Conservation (phyloP, 2,113 vertebrate genomes). For the Heliornis fulica region DNA sequence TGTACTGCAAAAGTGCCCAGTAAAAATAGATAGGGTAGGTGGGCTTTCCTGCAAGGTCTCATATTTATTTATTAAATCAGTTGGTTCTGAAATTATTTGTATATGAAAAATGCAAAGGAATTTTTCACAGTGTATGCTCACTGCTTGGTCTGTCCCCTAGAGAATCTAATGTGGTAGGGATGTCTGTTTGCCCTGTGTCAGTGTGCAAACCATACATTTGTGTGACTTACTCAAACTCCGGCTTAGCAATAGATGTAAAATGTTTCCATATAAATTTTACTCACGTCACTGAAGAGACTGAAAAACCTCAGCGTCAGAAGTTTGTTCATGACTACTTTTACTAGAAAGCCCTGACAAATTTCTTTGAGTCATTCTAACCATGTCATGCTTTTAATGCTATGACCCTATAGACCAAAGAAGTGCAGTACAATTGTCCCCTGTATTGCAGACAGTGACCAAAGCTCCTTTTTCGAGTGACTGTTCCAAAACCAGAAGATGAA, state of each 20-base stretch:
- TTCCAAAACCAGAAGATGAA: not conserved
- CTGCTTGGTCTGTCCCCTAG: not conserved
- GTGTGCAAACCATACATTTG: not conserved
- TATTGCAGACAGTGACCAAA: not conserved
- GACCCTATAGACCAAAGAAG: not conserved
- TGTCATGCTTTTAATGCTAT: not conserved
- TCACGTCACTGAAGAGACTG: not conserved
- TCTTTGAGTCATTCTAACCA: not conserved
- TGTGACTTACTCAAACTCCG: not conserved
- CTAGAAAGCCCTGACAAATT: conserved; percentile 44
- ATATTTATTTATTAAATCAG: not conserved
- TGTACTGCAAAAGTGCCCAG: not conserved
- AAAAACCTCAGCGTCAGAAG: not conserved
- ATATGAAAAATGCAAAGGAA: not conserved
- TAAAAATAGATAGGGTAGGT: no score
- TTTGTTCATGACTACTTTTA: conserved; percentile 9
- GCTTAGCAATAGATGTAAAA: not conserved
- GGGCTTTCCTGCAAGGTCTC: not conserved
- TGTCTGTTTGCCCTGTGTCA: not conserved
- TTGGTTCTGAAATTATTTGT: not conserved
- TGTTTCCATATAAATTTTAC: not conserved
- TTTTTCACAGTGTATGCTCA: not conserved
- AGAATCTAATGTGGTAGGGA: not conserved
- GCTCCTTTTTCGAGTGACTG: not conserved
- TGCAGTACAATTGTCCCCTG: not conserved